Conservation (phyloP, 2,113 vertebrate genomes). For the Sinocyclocheilus rhinocerous region DNA sequence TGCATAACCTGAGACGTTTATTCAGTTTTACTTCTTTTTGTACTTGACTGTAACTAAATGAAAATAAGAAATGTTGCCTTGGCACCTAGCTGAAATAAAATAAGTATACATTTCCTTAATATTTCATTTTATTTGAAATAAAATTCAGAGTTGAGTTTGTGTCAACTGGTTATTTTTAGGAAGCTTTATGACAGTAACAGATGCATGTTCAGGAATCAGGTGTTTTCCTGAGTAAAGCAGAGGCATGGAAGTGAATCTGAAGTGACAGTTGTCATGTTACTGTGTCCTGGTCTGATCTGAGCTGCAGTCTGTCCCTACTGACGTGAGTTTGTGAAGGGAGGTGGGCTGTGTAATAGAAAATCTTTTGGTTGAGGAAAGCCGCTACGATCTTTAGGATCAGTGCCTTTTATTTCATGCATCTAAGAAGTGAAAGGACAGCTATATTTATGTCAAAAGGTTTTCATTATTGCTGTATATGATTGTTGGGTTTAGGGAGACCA, state of each 20-base stretch:
- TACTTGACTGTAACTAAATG: no score
- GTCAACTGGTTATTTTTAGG: conserved; percentile 22
- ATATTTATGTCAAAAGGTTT: neutral
- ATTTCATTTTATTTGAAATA: no score
- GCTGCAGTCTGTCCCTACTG: neutral
- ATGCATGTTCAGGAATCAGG: neutral
- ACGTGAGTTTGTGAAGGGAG: neutral
- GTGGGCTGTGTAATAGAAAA: neutral
- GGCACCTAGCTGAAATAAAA: no score
- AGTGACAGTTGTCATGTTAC: conserved; percentile 30
- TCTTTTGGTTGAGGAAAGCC: neutral
- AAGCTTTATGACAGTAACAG: neutral
- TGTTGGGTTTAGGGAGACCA: neutral
- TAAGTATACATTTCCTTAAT: no score
- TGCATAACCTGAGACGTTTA: no score
- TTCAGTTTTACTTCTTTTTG: no score
- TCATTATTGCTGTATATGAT: neutral
- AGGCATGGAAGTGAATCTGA: conserved; percentile 20
- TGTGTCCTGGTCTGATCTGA: neutral
- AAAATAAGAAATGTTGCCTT: no score
- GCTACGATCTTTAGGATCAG: neutral
- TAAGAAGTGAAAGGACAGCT: neutral
- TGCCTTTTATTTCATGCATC: neutral
- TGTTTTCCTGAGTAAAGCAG: conserved; percentile 2
- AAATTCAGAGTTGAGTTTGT: no score